These are phyloP conservation scores for Helobdella robusta DNA, from an alignment of 2,888 invertebrate species.

Conservation along the genomic window DNA sequence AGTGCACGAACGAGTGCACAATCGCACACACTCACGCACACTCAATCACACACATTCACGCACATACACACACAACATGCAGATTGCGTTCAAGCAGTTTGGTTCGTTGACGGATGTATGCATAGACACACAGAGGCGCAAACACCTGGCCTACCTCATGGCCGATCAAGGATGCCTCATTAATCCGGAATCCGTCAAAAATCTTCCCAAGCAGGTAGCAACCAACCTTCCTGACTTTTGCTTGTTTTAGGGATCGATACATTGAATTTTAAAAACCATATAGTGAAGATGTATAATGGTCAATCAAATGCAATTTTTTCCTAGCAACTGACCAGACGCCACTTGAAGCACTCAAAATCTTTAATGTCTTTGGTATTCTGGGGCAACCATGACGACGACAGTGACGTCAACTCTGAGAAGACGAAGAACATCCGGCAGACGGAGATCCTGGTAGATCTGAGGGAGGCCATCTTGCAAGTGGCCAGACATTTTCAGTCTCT, in stretches of 20 bases:
- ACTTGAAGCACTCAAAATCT: constrained; percentile 80
- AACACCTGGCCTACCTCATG: constrained; percentile 90
- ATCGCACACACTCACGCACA: too few species aligned
- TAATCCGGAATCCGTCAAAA: constrained; percentile 76
- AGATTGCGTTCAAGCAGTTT: constrained; percentile 65
- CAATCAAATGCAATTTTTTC: constrained; percentile 16
- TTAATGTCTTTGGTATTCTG: constrained; percentile 71
- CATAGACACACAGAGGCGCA: constrained; percentile 75
- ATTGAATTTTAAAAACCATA: background rate
- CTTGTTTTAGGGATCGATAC: background rate
- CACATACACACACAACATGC: too few species aligned
- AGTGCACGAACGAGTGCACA: too few species aligned
- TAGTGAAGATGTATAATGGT: background rate
- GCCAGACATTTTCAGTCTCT: constrained; percentile 87
- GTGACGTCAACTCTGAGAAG: constrained; percentile 55
- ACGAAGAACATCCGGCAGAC: constrained; percentile 96
- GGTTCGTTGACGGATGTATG: constrained; percentile 72
- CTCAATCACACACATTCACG: too few species aligned
- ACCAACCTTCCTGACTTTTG: background rate
- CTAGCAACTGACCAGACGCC: constrained; percentile 60
- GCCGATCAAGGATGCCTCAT: constrained; percentile 88
- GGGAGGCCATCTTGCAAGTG: constrained; percentile 86
- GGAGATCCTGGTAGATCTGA: constrained; percentile 89
- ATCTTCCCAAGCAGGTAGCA: constrained; percentile 87
- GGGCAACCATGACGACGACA: constrained; percentile 48